These are phyloP conservation scores for Zapus hudsonius DNA, from an alignment of 2,113 vertebrate genomes.

Conservation along the genomic window DNA sequence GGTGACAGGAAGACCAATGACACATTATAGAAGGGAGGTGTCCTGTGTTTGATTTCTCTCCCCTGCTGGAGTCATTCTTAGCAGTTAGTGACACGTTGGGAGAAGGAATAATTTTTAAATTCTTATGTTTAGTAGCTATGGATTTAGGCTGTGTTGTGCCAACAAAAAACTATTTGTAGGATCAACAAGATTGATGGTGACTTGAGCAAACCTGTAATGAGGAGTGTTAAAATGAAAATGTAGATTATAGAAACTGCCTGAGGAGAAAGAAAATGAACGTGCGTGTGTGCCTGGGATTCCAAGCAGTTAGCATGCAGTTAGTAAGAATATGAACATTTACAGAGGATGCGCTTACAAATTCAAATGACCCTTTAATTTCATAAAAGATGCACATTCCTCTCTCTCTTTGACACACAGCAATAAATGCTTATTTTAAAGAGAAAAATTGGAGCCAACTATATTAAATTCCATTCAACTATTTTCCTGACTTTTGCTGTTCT, in stretches of 20 bases:
- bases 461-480: neutral
- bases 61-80: neutral
- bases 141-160: conserved; percentile 55
- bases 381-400: neutral
- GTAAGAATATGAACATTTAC: neutral
- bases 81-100: neutral
- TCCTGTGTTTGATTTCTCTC: neutral
- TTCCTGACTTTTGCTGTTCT: neutral
- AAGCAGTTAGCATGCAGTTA: conserved; percentile 35
- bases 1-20: neutral
- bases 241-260: conserved; percentile 50
- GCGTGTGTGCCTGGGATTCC: conserved; percentile 62
- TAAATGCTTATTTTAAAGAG: neutral
- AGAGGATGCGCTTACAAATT: neutral
- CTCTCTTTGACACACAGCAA: neutral
- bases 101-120: neutral
- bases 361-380: neutral
- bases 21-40: too few relatives aligned
- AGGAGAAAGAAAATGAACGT: conserved; percentile 67
- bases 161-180: conserved; percentile 61
- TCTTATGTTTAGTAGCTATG: conserved; percentile 32
- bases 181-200: conserved; percentile 66
- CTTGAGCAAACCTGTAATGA: conserved; percentile 63
- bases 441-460: neutral
- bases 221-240: conserved; percentile 56